Conservation (phyloP, 2,113 vertebrate genomes). For the Aythya baeri region DNA sequence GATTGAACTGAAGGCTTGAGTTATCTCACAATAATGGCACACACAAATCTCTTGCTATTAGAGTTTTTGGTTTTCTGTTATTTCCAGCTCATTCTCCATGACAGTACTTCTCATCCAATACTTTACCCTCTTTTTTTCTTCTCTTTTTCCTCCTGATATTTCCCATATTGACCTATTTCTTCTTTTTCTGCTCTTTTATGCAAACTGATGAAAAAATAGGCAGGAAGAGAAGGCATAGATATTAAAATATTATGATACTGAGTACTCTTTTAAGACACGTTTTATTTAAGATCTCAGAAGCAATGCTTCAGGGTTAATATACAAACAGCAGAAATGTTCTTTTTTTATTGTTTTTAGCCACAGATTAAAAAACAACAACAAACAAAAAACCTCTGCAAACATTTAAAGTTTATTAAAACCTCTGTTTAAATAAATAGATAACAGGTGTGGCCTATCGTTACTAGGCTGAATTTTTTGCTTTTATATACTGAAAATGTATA, state of each 20-base stretch:
- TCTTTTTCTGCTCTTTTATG: background rate
- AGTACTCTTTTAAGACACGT: background rate
- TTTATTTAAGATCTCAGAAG: background rate
- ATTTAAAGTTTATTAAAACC: conserved; percentile 39
- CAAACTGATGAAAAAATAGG: background rate
- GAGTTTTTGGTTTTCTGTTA: background rate
- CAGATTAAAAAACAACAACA: background rate
- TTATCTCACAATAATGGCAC: background rate
- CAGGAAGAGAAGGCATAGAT: background rate
- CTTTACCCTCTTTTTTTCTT: background rate
- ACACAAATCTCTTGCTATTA: background rate
- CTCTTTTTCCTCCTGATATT: background rate
- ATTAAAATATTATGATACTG: background rate
- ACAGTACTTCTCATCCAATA: background rate
- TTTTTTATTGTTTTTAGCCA: background rate
- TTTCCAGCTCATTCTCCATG: background rate
- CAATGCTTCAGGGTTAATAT: conserved; percentile 17
- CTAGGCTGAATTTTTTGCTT: conserved; percentile 41
- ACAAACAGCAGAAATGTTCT: conserved; percentile 43
- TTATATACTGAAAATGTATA: conserved; percentile 29
- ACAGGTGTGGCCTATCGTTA: background rate
- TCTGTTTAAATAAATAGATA: conserved; percentile 42
- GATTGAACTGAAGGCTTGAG: background rate
- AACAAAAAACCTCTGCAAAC: background rate
- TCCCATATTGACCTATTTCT: background rate